Conservation (phyloP, 1,140 invertebrate species). For the Cyclargus thomasi region DNA sequence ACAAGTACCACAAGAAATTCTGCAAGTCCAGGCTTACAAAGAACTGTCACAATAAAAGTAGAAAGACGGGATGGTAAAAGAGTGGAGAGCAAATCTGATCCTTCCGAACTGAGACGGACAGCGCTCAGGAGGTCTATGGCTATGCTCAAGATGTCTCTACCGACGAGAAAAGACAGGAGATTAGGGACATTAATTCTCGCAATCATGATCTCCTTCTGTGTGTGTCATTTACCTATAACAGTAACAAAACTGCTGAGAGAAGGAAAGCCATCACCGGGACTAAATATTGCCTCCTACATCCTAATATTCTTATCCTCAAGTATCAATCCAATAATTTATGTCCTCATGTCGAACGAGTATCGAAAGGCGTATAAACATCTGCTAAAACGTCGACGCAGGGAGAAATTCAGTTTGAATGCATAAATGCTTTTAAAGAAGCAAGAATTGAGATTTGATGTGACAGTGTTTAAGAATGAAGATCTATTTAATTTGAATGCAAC, state of each 20-base stretch:
- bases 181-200: conserved; percentile 89
- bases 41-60: conserved; percentile 28
- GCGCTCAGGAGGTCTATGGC: conserved; percentile 44
- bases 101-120: conserved; percentile 33
- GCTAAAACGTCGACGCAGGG: conserved; percentile 76
- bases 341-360: conserved; percentile 91
- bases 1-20: not conserved
- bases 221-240: conserved; percentile 89
- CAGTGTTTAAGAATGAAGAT: too few species aligned
- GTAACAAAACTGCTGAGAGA: conserved; percentile 80
- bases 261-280: conserved; percentile 75
- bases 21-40: conserved; percentile 10
- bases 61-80: conserved; percentile 25
- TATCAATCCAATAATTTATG: conserved; percentile 91
- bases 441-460: too few species aligned
- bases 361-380: conserved; percentile 88
- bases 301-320: conserved; percentile 88
- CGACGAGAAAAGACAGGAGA: conserved; percentile 85
- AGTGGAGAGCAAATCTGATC: conserved; percentile 28
- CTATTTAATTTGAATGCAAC: too few species aligned
- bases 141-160: conserved; percentile 71
- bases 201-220: conserved; percentile 86
- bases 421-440: not conserved
- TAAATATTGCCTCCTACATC: conserved; percentile 85
- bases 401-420: not conserved